Evolutionary conservation across 2,113 vertebrate species (phyloP).

Genomic region (Mola mola): DNA sequence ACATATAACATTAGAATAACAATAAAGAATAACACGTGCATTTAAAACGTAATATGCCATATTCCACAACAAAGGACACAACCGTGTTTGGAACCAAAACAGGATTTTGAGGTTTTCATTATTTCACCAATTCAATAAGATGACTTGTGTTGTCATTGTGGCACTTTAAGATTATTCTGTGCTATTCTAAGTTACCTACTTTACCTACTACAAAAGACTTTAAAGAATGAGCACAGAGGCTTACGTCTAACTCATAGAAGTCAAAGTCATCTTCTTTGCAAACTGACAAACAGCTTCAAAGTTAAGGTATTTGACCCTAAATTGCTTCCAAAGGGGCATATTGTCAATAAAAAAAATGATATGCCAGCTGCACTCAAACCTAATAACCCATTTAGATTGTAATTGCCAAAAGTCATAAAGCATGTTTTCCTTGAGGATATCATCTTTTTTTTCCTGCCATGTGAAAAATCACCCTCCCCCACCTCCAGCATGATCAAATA

Average conservation of each 20-base stretch:
- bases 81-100: slow-evolving; percentile 7
- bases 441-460: neutral
- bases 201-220: slow-evolving; percentile 11
- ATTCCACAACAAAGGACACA: neutral
- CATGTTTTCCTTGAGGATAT: slow-evolving; percentile 35
- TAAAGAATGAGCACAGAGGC: neutral
- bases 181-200: slow-evolving; percentile 1
- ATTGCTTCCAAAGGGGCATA: slow-evolving; percentile 27
- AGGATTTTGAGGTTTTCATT: slow-evolving; percentile 19
- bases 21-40: neutral
- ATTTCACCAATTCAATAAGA: neutral
- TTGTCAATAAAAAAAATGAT: slow-evolving; percentile 44
- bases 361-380: slow-evolving; percentile 26
- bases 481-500: too few species aligned
- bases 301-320: slow-evolving; percentile 28
- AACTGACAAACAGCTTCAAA: slow-evolving; percentile 26
- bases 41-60: slow-evolving; percentile 13
- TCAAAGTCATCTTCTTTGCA: slow-evolving; percentile 8
- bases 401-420: slow-evolving; percentile 45
- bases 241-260: neutral
- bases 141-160: slow-evolving; percentile 5
- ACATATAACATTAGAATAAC: slow-evolving; percentile 13
- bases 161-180: slow-evolving; percentile 20
- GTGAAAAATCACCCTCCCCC: slow-evolving; percentile 30
- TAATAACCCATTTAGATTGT: slow-evolving; percentile 44